Percentiles rank a stretch among this genome's conserved stretches.
Evolutionary conservation across 2,888 invertebrate species (phyloP).

Genomic region (Limnephilus auricula): DNA sequence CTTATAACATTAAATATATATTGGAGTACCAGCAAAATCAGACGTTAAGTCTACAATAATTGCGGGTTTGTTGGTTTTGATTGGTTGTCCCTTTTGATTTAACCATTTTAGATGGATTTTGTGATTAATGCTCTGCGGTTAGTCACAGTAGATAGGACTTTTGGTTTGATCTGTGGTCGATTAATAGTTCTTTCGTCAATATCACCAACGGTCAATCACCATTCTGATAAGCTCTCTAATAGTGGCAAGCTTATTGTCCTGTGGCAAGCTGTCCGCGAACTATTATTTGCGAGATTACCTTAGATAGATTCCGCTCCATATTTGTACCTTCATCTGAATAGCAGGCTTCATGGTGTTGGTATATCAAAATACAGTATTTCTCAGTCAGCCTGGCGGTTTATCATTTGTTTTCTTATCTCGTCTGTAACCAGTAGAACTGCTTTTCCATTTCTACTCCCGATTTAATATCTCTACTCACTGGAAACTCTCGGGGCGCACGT

Average conservation of each 20-base stretch:
- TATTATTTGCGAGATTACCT: neutral
- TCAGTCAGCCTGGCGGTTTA: slow-evolving; percentile 3
- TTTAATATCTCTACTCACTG: slow-evolving; percentile 36
- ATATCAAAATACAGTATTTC: slow-evolving; percentile 2
- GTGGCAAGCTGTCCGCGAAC: neutral
- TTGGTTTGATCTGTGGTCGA: neutral
- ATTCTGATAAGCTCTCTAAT: neutral
- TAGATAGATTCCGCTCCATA: neutral
- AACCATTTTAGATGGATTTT: neutral
- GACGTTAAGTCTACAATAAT: neutral
- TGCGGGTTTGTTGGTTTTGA: neutral
- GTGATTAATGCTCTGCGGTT: neutral
- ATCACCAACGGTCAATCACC: neutral
- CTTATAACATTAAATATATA: neutral
- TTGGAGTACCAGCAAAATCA: neutral
- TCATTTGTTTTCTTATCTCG: slow-evolving; percentile 47
- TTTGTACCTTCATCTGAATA: neutral
- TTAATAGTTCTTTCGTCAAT: neutral
- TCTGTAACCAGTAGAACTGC: slow-evolving; percentile 38
- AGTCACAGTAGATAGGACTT: neutral
- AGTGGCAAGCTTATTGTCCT: neutral
- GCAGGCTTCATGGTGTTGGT: neutral
- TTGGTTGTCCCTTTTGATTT: neutral
- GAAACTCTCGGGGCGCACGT: slow-evolving; percentile 14
- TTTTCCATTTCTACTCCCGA: slow-evolving; percentile 39